Conservation (phyloP, 2,888 invertebrate genomes). For the Plagiodera versicolora region DNA sequence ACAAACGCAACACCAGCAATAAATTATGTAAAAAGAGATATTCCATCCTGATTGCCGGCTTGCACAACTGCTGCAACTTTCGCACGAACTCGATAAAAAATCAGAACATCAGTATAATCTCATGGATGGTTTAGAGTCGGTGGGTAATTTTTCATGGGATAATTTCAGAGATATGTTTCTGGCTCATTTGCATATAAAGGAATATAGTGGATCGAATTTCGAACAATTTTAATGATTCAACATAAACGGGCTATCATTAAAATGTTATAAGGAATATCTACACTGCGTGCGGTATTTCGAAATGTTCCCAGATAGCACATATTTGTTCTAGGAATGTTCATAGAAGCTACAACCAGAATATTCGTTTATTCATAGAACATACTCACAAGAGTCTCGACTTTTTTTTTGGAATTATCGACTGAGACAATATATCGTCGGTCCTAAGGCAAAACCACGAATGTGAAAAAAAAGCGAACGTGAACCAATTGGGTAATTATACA, state of each 20-base stretch:
- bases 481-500: too few relatives aligned
- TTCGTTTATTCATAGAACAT: too few relatives aligned
- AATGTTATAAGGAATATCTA: too few relatives aligned
- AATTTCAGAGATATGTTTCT: slow-evolving; percentile 9
- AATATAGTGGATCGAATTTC: slow-evolving; percentile 1
- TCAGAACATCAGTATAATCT: slow-evolving; percentile 21
- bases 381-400: too few relatives aligned
- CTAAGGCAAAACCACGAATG: too few relatives aligned
- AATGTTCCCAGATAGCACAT: too few relatives aligned
- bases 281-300: too few relatives aligned
- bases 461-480: too few relatives aligned
- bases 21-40: slow-evolving; percentile 30
- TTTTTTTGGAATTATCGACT: too few relatives aligned
- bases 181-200: slow-evolving; percentile 2
- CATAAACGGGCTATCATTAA: not conserved
- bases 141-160: slow-evolving; percentile 7
- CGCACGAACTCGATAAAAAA: slow-evolving; percentile 25
- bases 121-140: slow-evolving; percentile 11
- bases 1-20: slow-evolving; percentile 23
- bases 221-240: not conserved
- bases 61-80: slow-evolving; percentile 23
- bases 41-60: slow-evolving; percentile 21
- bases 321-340: too few relatives aligned
- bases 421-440: too few relatives aligned
- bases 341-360: too few relatives aligned